phyloP scores from a whole-genome alignment of 1,140 invertebrate species.

The Trichoplusia ni region DNA sequence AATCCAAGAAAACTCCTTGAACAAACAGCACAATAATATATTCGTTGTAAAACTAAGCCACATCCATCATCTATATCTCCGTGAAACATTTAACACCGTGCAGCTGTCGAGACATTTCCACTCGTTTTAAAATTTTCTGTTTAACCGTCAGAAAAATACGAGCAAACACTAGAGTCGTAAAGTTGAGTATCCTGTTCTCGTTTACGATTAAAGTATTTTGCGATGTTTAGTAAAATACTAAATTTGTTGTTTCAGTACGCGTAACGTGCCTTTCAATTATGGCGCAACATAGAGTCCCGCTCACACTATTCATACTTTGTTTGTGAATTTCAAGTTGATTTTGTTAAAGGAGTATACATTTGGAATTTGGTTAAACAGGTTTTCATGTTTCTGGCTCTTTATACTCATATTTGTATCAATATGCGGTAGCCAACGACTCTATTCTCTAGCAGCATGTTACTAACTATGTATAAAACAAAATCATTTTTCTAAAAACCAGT shows the following conservation, averaged over 20 bases:
- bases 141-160: constrained; percentile 37
- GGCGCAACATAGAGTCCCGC: neutral
- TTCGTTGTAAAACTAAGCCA: too few relatives aligned
- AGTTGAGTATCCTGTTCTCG: constrained; percentile 26
- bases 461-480: too few relatives aligned
- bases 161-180: constrained; percentile 35
- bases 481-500: too few relatives aligned
- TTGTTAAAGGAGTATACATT: too few relatives aligned
- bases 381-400: too few relatives aligned
- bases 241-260: neutral
- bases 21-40: too few relatives aligned
- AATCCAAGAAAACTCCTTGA: too few relatives aligned
- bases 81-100: constrained; percentile 32
- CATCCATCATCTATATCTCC: constrained; percentile 20
- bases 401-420: too few relatives aligned
- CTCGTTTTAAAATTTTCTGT: constrained; percentile 48
- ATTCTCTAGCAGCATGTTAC: too few relatives aligned
- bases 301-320: too few relatives aligned
- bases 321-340: too few relatives aligned
- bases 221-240: constrained; percentile 8
- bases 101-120: constrained; percentile 48
- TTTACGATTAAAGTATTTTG: constrained; percentile 35
- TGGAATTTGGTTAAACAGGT: neutral
- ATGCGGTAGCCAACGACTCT: too few relatives aligned
- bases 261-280: neutral